A percentile compares a stretch with the other conserved stretches of the same genome.
Conservation (phyloP, 2,113 vertebrate species). For the Phylloscopus trochilus region DNA sequence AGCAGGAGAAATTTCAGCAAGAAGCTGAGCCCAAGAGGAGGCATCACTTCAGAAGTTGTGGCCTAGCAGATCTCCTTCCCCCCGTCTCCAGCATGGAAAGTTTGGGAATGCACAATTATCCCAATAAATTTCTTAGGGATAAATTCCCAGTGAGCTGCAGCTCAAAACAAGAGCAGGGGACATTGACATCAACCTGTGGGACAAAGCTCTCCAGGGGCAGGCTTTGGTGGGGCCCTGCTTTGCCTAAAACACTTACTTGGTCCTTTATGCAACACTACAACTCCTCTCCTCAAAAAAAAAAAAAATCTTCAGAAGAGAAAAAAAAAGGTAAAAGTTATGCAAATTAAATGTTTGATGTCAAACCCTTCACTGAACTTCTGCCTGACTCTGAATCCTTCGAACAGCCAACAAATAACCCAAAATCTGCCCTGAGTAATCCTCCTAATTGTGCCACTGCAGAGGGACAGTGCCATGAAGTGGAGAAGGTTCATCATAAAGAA, state of each 20-base stretch:
- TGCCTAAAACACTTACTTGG: not conserved
- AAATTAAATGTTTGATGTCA: not conserved
- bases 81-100: not conserved
- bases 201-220: accelerated
- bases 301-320: not conserved
- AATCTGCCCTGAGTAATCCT: not conserved
- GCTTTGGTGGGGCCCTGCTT: not conserved
- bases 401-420: not conserved
- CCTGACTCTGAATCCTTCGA: not conserved
- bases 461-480: not conserved
- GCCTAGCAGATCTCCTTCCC: not conserved
- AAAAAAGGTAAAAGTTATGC: not conserved
- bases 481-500: not conserved
- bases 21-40: not conserved
- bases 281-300: not conserved
- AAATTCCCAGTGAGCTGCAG: not conserved
- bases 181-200: accelerated
- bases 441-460: not conserved
- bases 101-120: not conserved
- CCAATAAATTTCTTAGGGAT: not conserved
- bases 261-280: not conserved
- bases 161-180: not conserved
- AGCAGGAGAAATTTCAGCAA: not conserved
- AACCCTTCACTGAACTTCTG: not conserved
- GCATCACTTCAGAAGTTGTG: not conserved